Evolutionary conservation across 2,113 vertebrate species (phyloP).

Genomic region (Aldabrachelys gigantea): DNA sequence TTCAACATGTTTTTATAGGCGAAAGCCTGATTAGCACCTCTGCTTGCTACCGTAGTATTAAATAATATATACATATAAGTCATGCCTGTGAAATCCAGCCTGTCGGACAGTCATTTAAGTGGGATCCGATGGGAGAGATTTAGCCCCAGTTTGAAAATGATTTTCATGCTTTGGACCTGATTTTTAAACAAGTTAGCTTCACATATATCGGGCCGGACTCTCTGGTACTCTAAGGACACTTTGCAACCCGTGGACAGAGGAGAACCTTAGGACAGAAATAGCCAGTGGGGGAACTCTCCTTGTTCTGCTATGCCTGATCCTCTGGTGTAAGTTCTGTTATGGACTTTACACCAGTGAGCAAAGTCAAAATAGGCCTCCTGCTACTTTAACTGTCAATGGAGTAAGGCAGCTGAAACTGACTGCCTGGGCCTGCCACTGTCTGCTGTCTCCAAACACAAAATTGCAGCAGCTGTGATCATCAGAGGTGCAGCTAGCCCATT

Average conservation of each 20-base stretch:
- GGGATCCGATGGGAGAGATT: neutral
- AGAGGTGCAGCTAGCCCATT: too few species aligned
- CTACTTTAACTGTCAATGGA: neutral
- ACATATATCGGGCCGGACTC: neutral
- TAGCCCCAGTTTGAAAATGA: neutral
- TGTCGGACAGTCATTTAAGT: neutral
- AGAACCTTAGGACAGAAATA: neutral
- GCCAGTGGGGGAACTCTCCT: neutral
- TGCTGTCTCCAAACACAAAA: neutral
- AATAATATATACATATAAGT: neutral
- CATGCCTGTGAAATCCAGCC: neutral
- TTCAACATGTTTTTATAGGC: neutral
- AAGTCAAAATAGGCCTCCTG: rapidly evolving
- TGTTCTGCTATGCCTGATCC: neutral
- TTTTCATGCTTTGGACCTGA: neutral
- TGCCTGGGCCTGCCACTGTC: neutral
- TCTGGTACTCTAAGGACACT: neutral
- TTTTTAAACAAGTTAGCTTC: neutral
- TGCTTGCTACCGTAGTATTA: conserved; percentile 4
- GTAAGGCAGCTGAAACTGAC: neutral
- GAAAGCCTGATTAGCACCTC: neutral
- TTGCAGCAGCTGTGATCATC: neutral
- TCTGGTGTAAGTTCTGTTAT: rapidly evolving
- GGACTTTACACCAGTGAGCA: neutral
- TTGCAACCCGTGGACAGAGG: neutral